A percentile compares a stretch with the other conserved stretches of the same genome.
phyloP scores from a whole-genome alignment of 2,888 invertebrate genomes.

The Eulithis testata region DNA sequence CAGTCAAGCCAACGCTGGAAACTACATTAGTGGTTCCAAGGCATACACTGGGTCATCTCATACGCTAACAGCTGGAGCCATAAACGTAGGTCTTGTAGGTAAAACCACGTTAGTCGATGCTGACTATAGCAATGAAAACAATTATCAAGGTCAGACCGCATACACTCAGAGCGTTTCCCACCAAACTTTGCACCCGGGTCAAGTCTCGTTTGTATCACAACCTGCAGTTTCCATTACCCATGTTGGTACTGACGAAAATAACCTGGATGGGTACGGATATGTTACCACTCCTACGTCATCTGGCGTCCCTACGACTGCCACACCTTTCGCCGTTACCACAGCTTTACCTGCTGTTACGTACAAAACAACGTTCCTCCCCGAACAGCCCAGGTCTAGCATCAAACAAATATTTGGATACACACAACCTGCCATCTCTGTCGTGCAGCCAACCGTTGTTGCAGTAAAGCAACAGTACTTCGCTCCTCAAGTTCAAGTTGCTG shows the following conservation, averaged over 20 bases:
- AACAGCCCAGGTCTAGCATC: constrained; percentile 69
- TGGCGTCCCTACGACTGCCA: constrained; percentile 73
- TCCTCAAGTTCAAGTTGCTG: constrained; percentile 59
- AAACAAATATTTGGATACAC: constrained; percentile 76
- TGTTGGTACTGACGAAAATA: constrained; percentile 66
- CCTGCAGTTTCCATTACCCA: constrained; percentile 73
- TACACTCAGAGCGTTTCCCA: constrained; percentile 49
- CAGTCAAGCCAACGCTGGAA: constrained; percentile 61
- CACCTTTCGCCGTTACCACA: constrained; percentile 70
- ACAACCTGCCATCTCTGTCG: constrained; percentile 73
- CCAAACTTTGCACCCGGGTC: constrained; percentile 58
- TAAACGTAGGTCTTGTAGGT: constrained; percentile 79
- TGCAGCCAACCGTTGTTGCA: constrained; percentile 67
- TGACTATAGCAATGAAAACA: constrained; percentile 59
- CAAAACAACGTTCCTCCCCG: constrained; percentile 70
- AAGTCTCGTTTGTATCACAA: constrained; percentile 62
- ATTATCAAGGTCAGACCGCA: constrained; percentile 53
- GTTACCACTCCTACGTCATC: constrained; percentile 76
- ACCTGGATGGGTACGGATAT: constrained; percentile 66
- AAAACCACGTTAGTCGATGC: constrained; percentile 76
- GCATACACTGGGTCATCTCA: constrained; percentile 71
- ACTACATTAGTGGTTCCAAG: constrained; percentile 65
- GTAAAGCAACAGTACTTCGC: constrained; percentile 56
- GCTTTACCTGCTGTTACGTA: constrained; percentile 65
- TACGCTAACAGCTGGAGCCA: constrained; percentile 75